Percentiles rank a stretch among this genome's conserved stretches.
Conservation (phyloP, 1,140 invertebrate genomes). For the Macrostomum lignano region DNA sequence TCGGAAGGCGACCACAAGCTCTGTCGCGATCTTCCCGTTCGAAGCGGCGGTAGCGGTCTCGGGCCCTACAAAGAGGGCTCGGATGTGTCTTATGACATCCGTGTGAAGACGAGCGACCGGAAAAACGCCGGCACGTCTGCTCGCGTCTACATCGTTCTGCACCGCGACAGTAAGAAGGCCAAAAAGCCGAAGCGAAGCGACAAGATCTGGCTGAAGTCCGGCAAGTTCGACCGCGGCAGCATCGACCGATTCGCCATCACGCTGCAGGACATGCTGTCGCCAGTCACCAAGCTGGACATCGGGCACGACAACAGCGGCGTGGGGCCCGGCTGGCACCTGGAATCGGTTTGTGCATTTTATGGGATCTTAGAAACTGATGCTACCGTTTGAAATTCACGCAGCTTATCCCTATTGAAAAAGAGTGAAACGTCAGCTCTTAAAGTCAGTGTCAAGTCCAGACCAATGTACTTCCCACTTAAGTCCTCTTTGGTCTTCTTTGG, state of each 20-base stretch:
- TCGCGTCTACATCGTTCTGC: conserved; percentile 16
- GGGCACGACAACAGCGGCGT: conserved; percentile 21
- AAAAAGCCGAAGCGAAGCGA: conserved; percentile 22
- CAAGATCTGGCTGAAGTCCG: conserved; percentile 15
- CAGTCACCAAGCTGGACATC: conserved; percentile 21
- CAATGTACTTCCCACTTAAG: too few species aligned
- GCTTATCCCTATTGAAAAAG: background rate
- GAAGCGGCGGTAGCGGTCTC: too few species aligned
- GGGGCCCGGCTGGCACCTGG: conserved; percentile 21
- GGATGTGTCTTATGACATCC: too few species aligned
- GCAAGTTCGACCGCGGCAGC: conserved; percentile 20
- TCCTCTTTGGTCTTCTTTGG: too few species aligned
- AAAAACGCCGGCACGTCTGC: conserved; percentile 20
- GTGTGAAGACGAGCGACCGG: conserved; percentile 18
- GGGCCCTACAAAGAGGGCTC: too few species aligned
- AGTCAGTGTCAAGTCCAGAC: too few species aligned
- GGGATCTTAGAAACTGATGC: background rate
- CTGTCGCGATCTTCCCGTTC: too few species aligned
- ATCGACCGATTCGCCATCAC: conserved; percentile 19
- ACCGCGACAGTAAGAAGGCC: conserved; percentile 22
- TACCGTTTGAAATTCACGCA: background rate
- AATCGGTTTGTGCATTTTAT: conserved; percentile 9
- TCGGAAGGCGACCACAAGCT: conserved; percentile 26
- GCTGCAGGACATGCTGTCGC: conserved; percentile 15
- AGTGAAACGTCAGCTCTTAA: too few species aligned